Conservation (phyloP, 2,113 vertebrate species). For the Oreamnos americanus region DNA sequence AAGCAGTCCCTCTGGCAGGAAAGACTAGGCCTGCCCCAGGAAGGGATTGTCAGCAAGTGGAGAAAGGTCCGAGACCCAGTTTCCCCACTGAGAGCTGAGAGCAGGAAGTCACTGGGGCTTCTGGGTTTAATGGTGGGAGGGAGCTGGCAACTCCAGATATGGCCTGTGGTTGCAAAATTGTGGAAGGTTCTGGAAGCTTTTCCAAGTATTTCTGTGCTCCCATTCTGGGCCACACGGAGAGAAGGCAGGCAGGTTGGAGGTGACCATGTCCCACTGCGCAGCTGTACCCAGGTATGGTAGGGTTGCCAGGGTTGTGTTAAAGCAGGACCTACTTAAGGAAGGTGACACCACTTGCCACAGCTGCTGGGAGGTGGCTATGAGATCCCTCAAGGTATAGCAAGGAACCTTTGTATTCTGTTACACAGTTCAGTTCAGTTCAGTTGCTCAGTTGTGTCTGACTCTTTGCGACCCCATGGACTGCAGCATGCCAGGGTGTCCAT, state of each 20-base stretch:
- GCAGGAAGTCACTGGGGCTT: not conserved
- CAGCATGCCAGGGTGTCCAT: not conserved
- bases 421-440: not conserved
- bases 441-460: rapidly evolving
- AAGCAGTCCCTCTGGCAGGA: not conserved
- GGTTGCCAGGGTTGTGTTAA: no score
- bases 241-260: not conserved
- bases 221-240: not conserved
- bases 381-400: not conserved
- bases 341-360: not conserved
- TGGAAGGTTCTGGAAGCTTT: not conserved
- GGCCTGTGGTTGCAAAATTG: not conserved
- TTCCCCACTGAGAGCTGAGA: not conserved
- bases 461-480: not conserved
- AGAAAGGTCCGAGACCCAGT: not conserved
- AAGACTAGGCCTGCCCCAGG: not conserved
- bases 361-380: not conserved
- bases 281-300: not conserved
- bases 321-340: not conserved
- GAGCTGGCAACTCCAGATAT: not conserved
- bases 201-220: not conserved
- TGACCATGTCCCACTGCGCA: no score
- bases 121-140: no score
- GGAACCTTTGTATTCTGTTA: not conserved
- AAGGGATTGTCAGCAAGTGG: no score